A percentile compares a stretch with the other conserved stretches of the same genome.
Evolutionary conservation across 2,797 vertebrate genomes (phyloP).

Genomic region (Eulemur albifrons): DNA sequence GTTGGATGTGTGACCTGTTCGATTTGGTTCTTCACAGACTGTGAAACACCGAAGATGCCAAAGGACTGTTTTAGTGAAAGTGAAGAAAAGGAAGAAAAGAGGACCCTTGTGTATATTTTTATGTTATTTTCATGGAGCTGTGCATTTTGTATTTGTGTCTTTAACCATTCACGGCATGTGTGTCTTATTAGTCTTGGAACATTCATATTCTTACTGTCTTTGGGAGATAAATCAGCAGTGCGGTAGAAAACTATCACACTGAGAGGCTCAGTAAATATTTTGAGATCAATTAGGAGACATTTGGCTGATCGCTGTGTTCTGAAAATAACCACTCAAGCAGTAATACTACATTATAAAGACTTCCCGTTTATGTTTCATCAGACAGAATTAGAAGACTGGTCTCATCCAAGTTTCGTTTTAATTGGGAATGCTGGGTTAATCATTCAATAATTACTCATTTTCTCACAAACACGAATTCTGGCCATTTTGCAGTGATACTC

Average conservation of each 20-base stretch:
- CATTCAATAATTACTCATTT: conserved; percentile 37
- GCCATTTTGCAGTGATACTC: background rate
- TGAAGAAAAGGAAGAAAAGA: background rate
- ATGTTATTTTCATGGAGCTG: background rate
- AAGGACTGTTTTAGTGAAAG: background rate
- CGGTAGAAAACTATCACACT: background rate
- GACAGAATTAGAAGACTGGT: conserved; percentile 49
- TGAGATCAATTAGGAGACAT: conserved; percentile 57
- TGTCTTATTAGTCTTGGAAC: background rate
- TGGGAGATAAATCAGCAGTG: conserved; percentile 3
- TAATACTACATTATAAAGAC: background rate
- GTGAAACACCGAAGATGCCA: background rate
- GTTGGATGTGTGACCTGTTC: background rate
- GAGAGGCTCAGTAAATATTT: conserved; percentile 39
- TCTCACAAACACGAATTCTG: background rate
- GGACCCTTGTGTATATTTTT: too few relatives aligned
- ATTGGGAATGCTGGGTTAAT: conserved; percentile 4
- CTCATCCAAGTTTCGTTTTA: conserved; percentile 48
- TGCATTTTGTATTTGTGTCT: background rate
- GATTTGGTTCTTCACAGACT: background rate
- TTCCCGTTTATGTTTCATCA: conserved; percentile 51
- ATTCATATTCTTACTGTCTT: background rate
- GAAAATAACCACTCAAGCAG: conserved; percentile 41
- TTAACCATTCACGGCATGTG: background rate
- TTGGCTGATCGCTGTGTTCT: conserved; percentile 35